These are phyloP conservation scores for Helostoma temminkii DNA, from an alignment of 2,797 vertebrate genomes.

Conservation along the genomic window DNA sequence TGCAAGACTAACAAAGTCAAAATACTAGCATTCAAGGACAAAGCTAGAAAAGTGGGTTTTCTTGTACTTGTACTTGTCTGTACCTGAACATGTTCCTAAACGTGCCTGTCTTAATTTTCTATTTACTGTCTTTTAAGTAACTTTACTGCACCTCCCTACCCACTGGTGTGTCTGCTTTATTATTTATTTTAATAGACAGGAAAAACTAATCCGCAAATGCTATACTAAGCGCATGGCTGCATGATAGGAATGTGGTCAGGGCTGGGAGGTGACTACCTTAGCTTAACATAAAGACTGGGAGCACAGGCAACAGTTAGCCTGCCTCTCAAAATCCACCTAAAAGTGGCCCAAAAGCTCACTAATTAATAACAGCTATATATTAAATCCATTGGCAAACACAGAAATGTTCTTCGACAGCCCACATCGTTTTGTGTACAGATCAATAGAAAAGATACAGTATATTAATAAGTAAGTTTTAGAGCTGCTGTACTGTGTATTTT, in stretches of 20 bases:
- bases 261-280: not conserved
- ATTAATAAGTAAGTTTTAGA: no score
- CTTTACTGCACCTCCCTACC: no score
- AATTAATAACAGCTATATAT: not conserved
- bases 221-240: not conserved
- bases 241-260: not conserved
- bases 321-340: not conserved
- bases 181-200: no score
- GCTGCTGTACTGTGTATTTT: no score
- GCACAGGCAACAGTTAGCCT: not conserved
- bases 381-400: no score
- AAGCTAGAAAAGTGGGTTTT: slow-evolving; percentile 7
- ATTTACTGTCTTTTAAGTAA: no score
- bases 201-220: no score
- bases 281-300: not conserved
- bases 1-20: slow-evolving; percentile 42
- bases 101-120: no score
- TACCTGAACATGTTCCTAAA: not conserved
- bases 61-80: slow-evolving; percentile 2
- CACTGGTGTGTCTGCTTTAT: no score
- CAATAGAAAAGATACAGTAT: no score
- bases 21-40: slow-evolving; percentile 25
- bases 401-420: no score
- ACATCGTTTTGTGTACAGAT: no score
- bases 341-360: not conserved